phyloP scores from a whole-genome alignment of 2,113 vertebrate genomes.

The Toxotes jaculatrix region DNA sequence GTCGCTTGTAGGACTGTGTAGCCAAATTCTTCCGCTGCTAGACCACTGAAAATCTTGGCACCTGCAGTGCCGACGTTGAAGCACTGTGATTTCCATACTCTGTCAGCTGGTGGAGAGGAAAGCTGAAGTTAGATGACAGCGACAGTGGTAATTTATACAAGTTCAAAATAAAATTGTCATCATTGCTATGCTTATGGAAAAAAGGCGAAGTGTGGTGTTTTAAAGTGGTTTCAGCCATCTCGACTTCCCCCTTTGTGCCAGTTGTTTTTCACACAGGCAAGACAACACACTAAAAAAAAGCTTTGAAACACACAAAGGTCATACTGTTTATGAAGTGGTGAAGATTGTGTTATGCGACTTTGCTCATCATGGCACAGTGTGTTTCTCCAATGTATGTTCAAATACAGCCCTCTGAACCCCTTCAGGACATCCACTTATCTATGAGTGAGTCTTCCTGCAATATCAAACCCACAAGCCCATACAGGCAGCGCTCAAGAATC shows the following conservation, averaged over 20 bases:
- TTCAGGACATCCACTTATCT: slow-evolving; percentile 43
- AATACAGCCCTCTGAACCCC: slow-evolving; percentile 7
- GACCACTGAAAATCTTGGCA: slow-evolving; percentile 90
- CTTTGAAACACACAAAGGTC: neutral
- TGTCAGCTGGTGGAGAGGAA: slow-evolving; percentile 57
- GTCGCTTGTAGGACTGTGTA: slow-evolving; percentile 89
- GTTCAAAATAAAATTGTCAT: neutral
- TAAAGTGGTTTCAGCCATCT: neutral
- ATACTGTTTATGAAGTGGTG: neutral
- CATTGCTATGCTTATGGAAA: neutral
- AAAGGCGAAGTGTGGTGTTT: neutral
- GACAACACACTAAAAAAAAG: too few relatives aligned
- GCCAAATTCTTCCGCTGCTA: slow-evolving; percentile 89
- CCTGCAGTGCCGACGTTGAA: slow-evolving; percentile 90
- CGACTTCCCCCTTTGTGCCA: slow-evolving; percentile 16
- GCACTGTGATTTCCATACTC: slow-evolving; percentile 80
- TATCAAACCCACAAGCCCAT: slow-evolving; percentile 48
- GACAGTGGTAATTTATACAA: neutral
- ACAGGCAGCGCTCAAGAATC: slow-evolving; percentile 56
- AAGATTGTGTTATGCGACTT: neutral
- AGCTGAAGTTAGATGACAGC: slow-evolving; percentile 2
- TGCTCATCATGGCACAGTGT: neutral
- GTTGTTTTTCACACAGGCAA: too few relatives aligned
- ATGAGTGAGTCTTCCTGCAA: neutral
- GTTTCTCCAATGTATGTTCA: neutral